Conservation (phyloP, 92 coral and sea anemone species). For the Porites cylindrica region DNA sequence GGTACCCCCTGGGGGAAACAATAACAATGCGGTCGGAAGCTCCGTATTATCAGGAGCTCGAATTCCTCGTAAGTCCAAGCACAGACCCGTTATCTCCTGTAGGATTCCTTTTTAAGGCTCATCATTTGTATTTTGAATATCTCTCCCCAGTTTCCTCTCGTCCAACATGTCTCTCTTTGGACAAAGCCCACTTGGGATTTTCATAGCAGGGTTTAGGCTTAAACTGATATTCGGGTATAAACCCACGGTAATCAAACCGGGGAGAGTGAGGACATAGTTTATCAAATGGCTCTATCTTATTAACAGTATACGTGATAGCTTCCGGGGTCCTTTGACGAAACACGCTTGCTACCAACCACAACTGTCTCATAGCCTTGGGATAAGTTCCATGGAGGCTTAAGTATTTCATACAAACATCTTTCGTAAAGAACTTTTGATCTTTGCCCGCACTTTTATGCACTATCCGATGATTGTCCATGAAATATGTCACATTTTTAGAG, state of each 20-base stretch:
- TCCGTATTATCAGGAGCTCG: no score
- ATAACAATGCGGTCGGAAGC: no score
- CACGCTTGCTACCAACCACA: constrained; percentile 80
- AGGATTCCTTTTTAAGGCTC: neutral
- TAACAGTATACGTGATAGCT: constrained; percentile 53
- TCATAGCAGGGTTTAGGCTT: constrained; percentile 85
- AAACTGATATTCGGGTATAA: constrained; percentile 79
- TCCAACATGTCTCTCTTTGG: constrained; percentile 64
- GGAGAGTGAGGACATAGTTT: constrained; percentile 81
- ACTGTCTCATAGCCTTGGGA: constrained; percentile 85
- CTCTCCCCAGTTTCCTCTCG: constrained; percentile 96
- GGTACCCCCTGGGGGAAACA: no score
- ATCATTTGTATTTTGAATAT: constrained; percentile 74
- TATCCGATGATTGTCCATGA: constrained; percentile 92
- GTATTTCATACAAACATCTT: constrained; percentile 72
- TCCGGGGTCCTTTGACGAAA: constrained; percentile 55
- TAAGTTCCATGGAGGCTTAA: constrained; percentile 94
- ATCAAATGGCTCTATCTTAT: constrained; percentile 68
- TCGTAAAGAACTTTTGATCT: constrained; percentile 73
- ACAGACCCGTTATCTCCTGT: neutral
- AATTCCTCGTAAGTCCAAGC: no score
- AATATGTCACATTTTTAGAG: constrained; percentile 84
- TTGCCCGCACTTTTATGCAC: constrained; percentile 96
- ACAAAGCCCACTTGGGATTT: constrained; percentile 86
- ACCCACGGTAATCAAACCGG: constrained; percentile 74